These are phyloP conservation scores for Furcifer pardalis DNA, from an alignment of 2,797 vertebrate species.

Conservation along the genomic window DNA sequence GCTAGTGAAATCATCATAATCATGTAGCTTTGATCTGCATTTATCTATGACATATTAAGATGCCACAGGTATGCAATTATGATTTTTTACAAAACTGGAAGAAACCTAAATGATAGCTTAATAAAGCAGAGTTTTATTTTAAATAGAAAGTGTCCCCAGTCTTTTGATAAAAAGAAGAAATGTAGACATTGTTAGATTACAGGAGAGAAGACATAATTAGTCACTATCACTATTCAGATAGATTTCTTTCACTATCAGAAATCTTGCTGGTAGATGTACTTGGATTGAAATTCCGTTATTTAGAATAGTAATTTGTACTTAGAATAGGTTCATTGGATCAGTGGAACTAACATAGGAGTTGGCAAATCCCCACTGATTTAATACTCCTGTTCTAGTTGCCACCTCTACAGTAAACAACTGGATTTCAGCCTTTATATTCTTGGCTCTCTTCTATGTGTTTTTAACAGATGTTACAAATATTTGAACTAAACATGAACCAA, in stretches of 20 bases:
- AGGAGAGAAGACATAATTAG: constrained; percentile 46
- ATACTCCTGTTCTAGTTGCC: no score
- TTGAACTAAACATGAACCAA: constrained; percentile 54
- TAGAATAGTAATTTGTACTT: no score
- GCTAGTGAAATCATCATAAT: constrained; percentile 58
- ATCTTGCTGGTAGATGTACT: not conserved
- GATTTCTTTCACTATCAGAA: constrained; percentile 27
- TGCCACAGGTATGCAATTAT: constrained; percentile 68
- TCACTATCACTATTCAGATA: constrained; percentile 32
- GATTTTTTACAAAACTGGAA: constrained; percentile 66
- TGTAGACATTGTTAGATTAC: constrained; percentile 13
- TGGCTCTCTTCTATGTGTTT: constrained; percentile 34
- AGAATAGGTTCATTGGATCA: no score
- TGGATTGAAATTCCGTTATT: no score
- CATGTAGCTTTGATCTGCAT: constrained; percentile 67
- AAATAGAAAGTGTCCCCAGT: constrained; percentile 32
- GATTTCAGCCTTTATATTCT: not conserved
- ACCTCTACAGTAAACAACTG: no score
- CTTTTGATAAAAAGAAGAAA: constrained; percentile 47
- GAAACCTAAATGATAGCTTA: constrained; percentile 58
- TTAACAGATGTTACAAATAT: constrained; percentile 50
- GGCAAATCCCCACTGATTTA: no score
- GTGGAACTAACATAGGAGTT: no score
- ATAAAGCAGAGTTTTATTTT: constrained; percentile 64
- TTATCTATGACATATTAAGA: constrained; percentile 67